Conservation (phyloP, 1,140 invertebrate genomes). For the Megalopta genalis region DNA sequence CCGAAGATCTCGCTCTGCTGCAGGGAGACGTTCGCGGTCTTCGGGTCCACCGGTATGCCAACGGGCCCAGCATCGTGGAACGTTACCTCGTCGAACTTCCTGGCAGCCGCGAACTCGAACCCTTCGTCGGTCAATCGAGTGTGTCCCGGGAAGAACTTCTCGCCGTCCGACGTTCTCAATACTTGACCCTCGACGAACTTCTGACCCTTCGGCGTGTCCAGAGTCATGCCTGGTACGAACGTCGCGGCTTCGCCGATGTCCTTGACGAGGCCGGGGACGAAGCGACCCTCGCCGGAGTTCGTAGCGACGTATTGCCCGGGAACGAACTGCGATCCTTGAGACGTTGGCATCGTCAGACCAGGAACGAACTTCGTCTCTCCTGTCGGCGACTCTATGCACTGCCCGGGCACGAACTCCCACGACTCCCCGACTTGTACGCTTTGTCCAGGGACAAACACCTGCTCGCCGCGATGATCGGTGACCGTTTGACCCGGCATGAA, state of each 20-base stretch:
- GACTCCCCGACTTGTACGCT: constrained; percentile 70
- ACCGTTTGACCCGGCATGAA: constrained; percentile 83
- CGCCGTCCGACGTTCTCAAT: constrained; percentile 80
- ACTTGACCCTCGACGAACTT: constrained; percentile 87
- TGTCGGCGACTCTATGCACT: constrained; percentile 73
- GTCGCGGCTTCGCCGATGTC: constrained; percentile 70
- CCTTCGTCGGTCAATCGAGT: constrained; percentile 79
- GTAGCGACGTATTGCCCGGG: constrained; percentile 84
- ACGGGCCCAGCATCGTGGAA: constrained; percentile 80
- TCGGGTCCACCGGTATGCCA: constrained; percentile 83
- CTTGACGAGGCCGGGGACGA: constrained; percentile 82
- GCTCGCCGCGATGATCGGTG: constrained; percentile 79
- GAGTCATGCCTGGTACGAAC: constrained; percentile 85
- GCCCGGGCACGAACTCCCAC: constrained; percentile 80
- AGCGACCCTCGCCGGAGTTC: constrained; percentile 81
- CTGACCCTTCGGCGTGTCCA: constrained; percentile 83
- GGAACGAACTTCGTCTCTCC: constrained; percentile 82
- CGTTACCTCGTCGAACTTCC: constrained; percentile 81
- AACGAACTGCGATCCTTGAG: constrained; percentile 82
- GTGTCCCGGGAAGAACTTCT: constrained; percentile 83
- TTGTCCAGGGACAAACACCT: constrained; percentile 80
- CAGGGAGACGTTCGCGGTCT: constrained; percentile 77
- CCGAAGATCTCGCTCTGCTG: constrained; percentile 84
- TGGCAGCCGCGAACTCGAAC: constrained; percentile 83
- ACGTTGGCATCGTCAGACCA: constrained; percentile 82